Evolutionary conservation across 2,113 vertebrate genomes (phyloP), one percentile per base, ranked within the genome.

Genomic region (Boulengeromyrus knoepffleri): DNA sequence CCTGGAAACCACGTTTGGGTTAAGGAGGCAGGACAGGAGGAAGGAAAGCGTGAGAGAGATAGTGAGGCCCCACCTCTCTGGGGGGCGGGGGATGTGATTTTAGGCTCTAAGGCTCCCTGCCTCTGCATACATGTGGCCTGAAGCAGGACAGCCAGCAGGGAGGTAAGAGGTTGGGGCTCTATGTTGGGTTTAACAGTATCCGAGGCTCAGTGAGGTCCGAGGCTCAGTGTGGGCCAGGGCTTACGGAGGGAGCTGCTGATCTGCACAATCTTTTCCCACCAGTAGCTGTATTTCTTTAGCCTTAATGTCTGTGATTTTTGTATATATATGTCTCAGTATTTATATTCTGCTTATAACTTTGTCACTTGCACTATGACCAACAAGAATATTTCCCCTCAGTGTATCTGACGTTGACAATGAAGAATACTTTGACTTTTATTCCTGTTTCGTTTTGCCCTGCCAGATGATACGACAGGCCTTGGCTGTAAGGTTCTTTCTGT

Each of bases 401-500:
- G 10, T 27, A 5, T 70, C n/a, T 31, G n/a, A 66, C 5, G 10
- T 70, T 27, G 62, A 27, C 27, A 13, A 13, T 12, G n/a, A 70
- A 12, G 27, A 70, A 31, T 27, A 31, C 62, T 31, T 31, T 66
- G 62, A 66, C 19, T 31, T 31, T 31, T 3, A 15, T 36, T 36
- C 31, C 74, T 3, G 70, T 58, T 89, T 89, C 39, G 39, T 24
- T 89, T 89, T 90, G 88, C 91, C 58, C 53, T 2, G 21, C 7
- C 62, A 91, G 92, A 93, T 92, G 91, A 92, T 88, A 91, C 77
- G 9, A 83, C 91, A 88, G 46, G 10, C 91, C 56, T 92, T 91
- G 89, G 90, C 90, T 42, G 77, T 88, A 66, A 50, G 91, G 74
- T 89, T 92, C 89, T 93, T 94, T 89, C 93, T 93, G 90, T 94